A percentile compares a stretch with the other conserved stretches of the same genome.
Evolutionary conservation across 2,113 vertebrate species (phyloP).

Genomic region (Limnothrissa miodon): DNA sequence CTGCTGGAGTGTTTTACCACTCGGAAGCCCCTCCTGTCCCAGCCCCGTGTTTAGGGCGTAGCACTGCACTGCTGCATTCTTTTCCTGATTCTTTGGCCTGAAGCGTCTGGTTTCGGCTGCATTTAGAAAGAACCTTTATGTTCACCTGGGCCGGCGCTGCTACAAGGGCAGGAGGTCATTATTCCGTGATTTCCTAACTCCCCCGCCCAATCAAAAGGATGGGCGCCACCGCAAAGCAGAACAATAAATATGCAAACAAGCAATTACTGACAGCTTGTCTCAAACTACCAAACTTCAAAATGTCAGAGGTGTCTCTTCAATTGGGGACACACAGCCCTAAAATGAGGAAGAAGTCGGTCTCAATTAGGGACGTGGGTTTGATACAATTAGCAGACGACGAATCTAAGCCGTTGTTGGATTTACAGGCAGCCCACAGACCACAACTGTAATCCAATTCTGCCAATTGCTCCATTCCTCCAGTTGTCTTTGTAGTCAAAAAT

Average conservation of each 20-base stretch:
- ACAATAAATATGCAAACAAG: constrained; percentile 37
- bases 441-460: background rate
- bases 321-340: background rate
- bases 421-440: background rate
- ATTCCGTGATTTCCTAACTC: constrained; percentile 26
- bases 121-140: no score
- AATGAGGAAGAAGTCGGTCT: background rate
- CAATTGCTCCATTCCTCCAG: background rate
- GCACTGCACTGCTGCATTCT: no score
- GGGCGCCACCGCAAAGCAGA: constrained; percentile 46
- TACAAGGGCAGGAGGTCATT: constrained; percentile 46
- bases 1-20: constrained; percentile 46
- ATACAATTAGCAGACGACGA: background rate
- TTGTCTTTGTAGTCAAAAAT: background rate
- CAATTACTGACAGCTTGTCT: constrained; percentile 40
- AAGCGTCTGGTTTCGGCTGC: no score
- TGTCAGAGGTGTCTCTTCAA: constrained; percentile 26
- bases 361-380: background rate
- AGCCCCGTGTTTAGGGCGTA: constrained; percentile 27
- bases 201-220: constrained; percentile 47
- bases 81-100: no score
- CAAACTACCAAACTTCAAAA: constrained; percentile 33
- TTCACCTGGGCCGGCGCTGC: no score
- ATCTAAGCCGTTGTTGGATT: background rate
- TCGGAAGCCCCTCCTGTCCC: constrained; percentile 30